Conservation (phyloP, 2,797 vertebrate species). For the Sylvia borin region DNA sequence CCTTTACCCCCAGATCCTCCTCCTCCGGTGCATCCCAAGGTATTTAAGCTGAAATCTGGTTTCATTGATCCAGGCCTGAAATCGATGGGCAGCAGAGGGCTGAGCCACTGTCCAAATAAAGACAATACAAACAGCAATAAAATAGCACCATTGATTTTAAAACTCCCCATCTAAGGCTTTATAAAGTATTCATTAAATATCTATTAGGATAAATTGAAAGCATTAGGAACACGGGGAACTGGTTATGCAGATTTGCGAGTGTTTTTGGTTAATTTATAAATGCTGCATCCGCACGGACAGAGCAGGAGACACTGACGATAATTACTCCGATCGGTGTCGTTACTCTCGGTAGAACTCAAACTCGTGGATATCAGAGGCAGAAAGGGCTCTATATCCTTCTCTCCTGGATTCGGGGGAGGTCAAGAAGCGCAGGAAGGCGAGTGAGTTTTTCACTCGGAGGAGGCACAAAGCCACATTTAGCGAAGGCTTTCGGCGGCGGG, state of each 20-base stretch:
- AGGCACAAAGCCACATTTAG: slow-evolving; percentile 14
- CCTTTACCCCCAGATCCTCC: background rate
- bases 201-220: slow-evolving; percentile 78
- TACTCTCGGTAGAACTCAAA: background rate
- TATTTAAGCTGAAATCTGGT: background rate
- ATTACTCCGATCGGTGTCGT: background rate
- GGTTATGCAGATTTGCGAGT: slow-evolving; percentile 69
- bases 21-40: background rate
- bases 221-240: slow-evolving; percentile 60
- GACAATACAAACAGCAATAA: slow-evolving; percentile 71
- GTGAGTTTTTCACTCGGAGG: background rate
- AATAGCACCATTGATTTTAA: slow-evolving; percentile 76
- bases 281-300: background rate
- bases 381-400: background rate
- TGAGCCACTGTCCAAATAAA: slow-evolving; percentile 60
- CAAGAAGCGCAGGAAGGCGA: background rate
- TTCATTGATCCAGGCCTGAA: slow-evolving; percentile 56
- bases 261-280: slow-evolving; percentile 70
- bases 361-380: background rate
- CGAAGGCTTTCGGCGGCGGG: rapidly evolving
- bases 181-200: slow-evolving; percentile 78
- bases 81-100: slow-evolving; percentile 63
- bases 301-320: background rate
- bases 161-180: slow-evolving; percentile 71
- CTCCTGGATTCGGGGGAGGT: background rate